Evolutionary conservation across 2,888 invertebrate genomes (phyloP).

Genomic region (Pantelozetes paolii): DNA sequence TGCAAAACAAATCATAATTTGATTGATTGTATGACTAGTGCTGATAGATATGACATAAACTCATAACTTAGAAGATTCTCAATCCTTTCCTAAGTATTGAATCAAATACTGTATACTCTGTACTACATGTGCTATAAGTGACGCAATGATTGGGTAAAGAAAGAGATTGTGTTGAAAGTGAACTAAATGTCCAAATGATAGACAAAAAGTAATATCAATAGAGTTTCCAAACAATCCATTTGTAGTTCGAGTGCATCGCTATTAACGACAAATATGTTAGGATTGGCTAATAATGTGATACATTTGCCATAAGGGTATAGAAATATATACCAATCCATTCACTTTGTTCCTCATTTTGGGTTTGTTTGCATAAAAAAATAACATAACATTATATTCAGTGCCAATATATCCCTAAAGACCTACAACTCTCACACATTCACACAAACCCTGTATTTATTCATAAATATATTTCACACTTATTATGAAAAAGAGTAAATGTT

Average conservation of each 20-base stretch:
- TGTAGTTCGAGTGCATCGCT: neutral
- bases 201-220: neutral
- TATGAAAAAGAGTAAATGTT: neutral
- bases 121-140: neutral
- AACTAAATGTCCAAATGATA: neutral
- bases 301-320: neutral
- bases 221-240: neutral
- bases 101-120: neutral
- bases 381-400: neutral
- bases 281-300: neutral
- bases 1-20: neutral
- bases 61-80: neutral
- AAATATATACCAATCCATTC: neutral
- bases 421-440: neutral
- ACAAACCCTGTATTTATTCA: neutral
- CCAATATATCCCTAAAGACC: neutral
- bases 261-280: constrained; percentile 1
- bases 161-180: too few relatives aligned
- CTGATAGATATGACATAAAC: neutral
- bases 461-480: neutral
- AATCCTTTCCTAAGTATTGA: neutral
- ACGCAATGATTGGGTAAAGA: neutral
- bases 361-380: constrained; percentile 17
- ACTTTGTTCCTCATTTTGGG: neutral
- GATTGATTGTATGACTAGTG: constrained; percentile 20